These are phyloP conservation scores for Ectemnius continuus DNA, from an alignment of 2,888 invertebrate species.

Conservation along the genomic window DNA sequence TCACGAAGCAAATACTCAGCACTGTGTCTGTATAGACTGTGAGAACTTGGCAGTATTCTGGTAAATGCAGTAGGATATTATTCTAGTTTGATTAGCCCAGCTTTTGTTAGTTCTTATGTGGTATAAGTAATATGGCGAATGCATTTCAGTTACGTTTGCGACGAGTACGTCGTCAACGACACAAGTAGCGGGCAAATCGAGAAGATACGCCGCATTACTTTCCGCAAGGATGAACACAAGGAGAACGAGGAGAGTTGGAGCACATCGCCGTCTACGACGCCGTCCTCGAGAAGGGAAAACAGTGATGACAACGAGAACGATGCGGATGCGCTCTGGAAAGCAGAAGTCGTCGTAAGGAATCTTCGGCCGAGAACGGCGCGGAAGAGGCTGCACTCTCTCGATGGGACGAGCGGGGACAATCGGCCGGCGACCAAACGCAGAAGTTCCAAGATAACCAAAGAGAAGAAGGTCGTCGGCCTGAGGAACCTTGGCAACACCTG, in stretches of 20 bases:
- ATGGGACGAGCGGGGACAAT: slow-evolving; percentile 80
- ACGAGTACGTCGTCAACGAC: slow-evolving; percentile 89
- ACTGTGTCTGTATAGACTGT: slow-evolving; percentile 88
- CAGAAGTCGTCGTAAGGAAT: slow-evolving; percentile 80
- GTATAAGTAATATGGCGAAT: slow-evolving; percentile 16
- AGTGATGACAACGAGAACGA: slow-evolving; percentile 70
- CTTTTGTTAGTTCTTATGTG: slow-evolving; percentile 22
- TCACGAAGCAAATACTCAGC: slow-evolving; percentile 81
- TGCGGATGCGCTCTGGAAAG: slow-evolving; percentile 75
- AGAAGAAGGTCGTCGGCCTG: slow-evolving; percentile 85
- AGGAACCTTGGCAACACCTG: slow-evolving; percentile 91
- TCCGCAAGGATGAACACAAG: slow-evolving; percentile 72
- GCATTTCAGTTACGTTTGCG: slow-evolving; percentile 86
- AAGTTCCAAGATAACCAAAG: slow-evolving; percentile 79
- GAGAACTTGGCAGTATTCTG: slow-evolving; percentile 87
- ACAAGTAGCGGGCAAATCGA: slow-evolving; percentile 80
- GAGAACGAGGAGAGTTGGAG: slow-evolving; percentile 74
- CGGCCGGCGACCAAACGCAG: slow-evolving; percentile 71
- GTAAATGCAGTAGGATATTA: slow-evolving; percentile 77
- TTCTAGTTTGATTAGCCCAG: neutral
- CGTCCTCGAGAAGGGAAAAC: slow-evolving; percentile 66
- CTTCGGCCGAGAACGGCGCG: slow-evolving; percentile 82
- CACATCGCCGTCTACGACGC: slow-evolving; percentile 67
- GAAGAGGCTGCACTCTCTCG: slow-evolving; percentile 82
- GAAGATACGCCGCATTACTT: slow-evolving; percentile 79